Percentiles rank a stretch among this genome's conserved stretches.
phyloP scores from a whole-genome alignment of 2,888 invertebrate genomes.

The Dryococelus australis region DNA sequence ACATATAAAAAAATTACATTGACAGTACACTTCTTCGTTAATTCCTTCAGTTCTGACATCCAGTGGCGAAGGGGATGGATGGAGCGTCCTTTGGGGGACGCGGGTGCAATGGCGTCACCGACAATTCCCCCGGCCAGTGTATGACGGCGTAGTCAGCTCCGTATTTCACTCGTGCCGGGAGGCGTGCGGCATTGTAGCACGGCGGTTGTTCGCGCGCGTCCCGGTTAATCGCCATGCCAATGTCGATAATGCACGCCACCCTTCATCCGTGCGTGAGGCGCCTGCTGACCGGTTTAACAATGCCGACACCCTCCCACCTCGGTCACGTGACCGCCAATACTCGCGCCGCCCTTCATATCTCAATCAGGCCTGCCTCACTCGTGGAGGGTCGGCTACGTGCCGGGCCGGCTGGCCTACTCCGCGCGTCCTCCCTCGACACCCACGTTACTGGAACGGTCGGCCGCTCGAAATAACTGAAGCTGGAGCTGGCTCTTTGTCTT shows the following conservation, averaged over 20 bases:
- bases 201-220: background rate
- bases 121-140: background rate
- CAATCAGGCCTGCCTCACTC: conserved; percentile 11
- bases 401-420: too few relatives aligned
- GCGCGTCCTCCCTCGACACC: too few relatives aligned
- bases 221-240: background rate
- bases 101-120: too few relatives aligned
- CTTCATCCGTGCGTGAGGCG: background rate
- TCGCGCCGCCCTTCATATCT: background rate
- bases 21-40: too few relatives aligned
- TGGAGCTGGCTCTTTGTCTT: background rate
- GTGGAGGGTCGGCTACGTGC: background rate
- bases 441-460: background rate
- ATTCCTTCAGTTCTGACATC: too few relatives aligned
- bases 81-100: too few relatives aligned
- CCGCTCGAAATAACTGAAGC: background rate
- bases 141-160: background rate
- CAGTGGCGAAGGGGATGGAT: too few relatives aligned
- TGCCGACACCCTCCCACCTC: background rate
- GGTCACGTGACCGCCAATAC: background rate
- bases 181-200: background rate
- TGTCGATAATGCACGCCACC: background rate
- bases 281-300: background rate
- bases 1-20: too few relatives aligned
- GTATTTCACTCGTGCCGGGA: background rate